Conservation (phyloP, 2,113 vertebrate species). For the Mormyrus lacerda region DNA sequence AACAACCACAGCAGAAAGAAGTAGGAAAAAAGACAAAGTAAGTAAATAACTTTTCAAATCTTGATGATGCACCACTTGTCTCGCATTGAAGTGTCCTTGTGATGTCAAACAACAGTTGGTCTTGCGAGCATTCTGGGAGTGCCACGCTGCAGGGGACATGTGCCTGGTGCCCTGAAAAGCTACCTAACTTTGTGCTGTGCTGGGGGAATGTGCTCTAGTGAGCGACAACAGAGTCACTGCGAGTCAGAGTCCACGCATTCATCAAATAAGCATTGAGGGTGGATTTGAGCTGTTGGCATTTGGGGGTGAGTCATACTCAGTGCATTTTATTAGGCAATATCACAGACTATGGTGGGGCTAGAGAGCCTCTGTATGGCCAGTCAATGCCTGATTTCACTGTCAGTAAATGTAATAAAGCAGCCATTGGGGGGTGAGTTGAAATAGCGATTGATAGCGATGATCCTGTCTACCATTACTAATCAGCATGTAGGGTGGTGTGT, state of each 20-base stretch:
- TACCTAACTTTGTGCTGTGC: background rate
- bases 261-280: background rate
- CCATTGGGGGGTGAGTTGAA: background rate
- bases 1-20: conserved; percentile 63
- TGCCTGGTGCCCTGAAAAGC: background rate
- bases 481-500: background rate
- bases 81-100: background rate
- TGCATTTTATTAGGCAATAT: background rate
- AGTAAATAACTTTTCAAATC: conserved; percentile 41
- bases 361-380: background rate
- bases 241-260: background rate
- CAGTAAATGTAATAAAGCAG: background rate
- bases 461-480: background rate
- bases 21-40: conserved; percentile 67
- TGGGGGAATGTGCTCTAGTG: background rate
- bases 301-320: background rate
- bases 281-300: background rate
- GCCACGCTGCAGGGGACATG: background rate
- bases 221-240: background rate
- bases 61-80: background rate
- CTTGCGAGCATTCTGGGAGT: background rate
- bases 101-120: background rate
- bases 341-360: background rate
- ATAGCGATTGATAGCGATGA: background rate
- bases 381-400: background rate